These are phyloP conservation scores for Orthosia incerta DNA, from an alignment of 2,888 invertebrate genomes.

Conservation along the genomic window DNA sequence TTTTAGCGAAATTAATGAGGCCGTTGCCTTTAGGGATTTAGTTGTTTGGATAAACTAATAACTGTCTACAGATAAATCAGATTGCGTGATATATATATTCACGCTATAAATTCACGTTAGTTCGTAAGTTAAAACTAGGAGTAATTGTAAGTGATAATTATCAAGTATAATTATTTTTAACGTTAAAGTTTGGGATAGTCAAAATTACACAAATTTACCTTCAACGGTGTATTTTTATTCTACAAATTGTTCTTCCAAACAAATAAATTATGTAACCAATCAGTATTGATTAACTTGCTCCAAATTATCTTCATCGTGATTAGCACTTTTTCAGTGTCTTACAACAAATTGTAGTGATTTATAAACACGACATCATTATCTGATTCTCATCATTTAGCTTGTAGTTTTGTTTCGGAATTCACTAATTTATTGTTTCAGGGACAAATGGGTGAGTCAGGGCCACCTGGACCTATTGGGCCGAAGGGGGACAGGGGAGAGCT, in stretches of 20 bases:
- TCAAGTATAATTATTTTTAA: slow-evolving; percentile 2
- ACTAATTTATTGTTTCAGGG: slow-evolving; percentile 84
- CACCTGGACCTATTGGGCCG: slow-evolving; percentile 92
- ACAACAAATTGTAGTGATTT: slow-evolving; percentile 55
- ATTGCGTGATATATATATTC: slow-evolving; percentile 4
- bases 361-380: slow-evolving; percentile 49
- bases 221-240: not conserved
- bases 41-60: slow-evolving; percentile 14
- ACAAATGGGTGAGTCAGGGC: slow-evolving; percentile 93
- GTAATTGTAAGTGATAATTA: not conserved
- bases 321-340: slow-evolving; percentile 43
- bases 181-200: not conserved
- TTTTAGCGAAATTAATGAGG: slow-evolving; percentile 46
- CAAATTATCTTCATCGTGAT: slow-evolving; percentile 45
- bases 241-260: slow-evolving; percentile 29
- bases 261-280: slow-evolving; percentile 52
- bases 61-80: slow-evolving; percentile 23
- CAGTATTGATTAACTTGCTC: slow-evolving; percentile 45
- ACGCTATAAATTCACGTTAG: not conserved
- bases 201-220: not conserved
- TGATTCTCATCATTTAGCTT: slow-evolving; percentile 51
- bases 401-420: slow-evolving; percentile 29
- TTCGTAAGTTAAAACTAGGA: not conserved
- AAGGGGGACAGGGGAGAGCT: slow-evolving; percentile 94
- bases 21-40: slow-evolving; percentile 28